Percentiles rank a stretch among this genome's conserved stretches.
Evolutionary conservation across 2,888 invertebrate genomes (phyloP).

Genomic region (Clistopyga incitator): DNA sequence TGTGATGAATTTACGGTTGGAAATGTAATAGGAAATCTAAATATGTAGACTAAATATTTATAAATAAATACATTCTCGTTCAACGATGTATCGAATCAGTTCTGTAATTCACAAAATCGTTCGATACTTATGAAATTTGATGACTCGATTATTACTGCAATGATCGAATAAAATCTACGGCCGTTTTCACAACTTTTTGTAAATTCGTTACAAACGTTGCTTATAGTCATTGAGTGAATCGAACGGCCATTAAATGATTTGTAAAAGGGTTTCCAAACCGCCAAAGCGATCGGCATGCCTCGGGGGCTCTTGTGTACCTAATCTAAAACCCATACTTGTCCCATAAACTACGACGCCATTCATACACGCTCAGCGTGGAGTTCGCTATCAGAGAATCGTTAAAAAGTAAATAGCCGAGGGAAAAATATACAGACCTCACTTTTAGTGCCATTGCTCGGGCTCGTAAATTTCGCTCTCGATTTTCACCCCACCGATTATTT

Average conservation of each 20-base stretch:
- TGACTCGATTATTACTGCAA: neutral
- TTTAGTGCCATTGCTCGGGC: constrained; percentile 64
- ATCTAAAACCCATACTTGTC: constrained; percentile 81
- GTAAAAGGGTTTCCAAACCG: constrained; percentile 49
- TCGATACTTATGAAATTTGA: too few relatives aligned
- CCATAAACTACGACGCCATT: constrained; percentile 80
- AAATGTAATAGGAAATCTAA: too few relatives aligned
- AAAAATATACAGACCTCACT: constrained; percentile 44
- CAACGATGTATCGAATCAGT: too few relatives aligned
- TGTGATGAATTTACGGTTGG: too few relatives aligned
- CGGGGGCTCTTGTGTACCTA: constrained; percentile 71
- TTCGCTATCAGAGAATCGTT: constrained; percentile 80
- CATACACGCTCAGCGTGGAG: constrained; percentile 73
- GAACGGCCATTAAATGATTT: constrained; percentile 36
- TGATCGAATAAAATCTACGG: neutral
- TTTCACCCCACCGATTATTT: constrained; percentile 73
- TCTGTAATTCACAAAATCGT: too few relatives aligned
- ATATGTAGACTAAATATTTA: too few relatives aligned
- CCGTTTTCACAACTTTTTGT: neutral
- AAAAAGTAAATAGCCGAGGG: constrained; percentile 72
- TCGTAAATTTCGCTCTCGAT: constrained; percentile 75
- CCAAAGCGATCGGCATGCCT: constrained; percentile 41
- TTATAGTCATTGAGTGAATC: neutral
- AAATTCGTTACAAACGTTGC: neutral
- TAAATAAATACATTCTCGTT: too few relatives aligned